Conservation (phyloP, 1,140 invertebrate genomes). For the Oryctes rhinoceros region DNA sequence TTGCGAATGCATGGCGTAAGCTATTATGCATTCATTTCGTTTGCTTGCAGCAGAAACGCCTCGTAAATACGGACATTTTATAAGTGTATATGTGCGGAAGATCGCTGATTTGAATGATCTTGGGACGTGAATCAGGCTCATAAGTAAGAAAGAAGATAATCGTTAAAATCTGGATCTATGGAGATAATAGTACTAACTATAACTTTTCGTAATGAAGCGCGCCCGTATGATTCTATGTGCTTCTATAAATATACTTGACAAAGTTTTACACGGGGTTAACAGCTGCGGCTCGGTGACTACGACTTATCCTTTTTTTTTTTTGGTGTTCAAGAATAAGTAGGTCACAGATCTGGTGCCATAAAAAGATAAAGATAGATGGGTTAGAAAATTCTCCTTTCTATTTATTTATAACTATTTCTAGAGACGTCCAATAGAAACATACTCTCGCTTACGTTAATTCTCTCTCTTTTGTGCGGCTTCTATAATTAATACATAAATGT, state of each 20-base stretch:
- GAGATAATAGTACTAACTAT: neutral
- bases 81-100: neutral
- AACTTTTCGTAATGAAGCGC: neutral
- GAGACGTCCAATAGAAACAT: too few relatives aligned
- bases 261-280: neutral
- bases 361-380: constrained; percentile 9
- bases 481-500: too few relatives aligned
- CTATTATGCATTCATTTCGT: constrained; percentile 12
- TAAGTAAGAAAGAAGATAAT: neutral
- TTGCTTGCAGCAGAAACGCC: too few relatives aligned
- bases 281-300: constrained; percentile 21
- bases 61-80: neutral
- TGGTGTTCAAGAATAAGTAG: constrained; percentile 26
- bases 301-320: neutral
- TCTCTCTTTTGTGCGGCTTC: too few relatives aligned
- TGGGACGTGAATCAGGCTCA: neutral
- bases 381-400: too few relatives aligned
- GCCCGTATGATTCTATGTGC: neutral
- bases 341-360: constrained; percentile 2
- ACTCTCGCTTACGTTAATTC: too few relatives aligned
- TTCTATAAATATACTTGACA: constrained; percentile 13
- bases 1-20: neutral
- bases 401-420: too few relatives aligned
- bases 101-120: neutral
- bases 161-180: too few relatives aligned